Evolutionary conservation across 2,797 vertebrate genomes (phyloP).

Genomic region (Hephaestus fuliginosus): DNA sequence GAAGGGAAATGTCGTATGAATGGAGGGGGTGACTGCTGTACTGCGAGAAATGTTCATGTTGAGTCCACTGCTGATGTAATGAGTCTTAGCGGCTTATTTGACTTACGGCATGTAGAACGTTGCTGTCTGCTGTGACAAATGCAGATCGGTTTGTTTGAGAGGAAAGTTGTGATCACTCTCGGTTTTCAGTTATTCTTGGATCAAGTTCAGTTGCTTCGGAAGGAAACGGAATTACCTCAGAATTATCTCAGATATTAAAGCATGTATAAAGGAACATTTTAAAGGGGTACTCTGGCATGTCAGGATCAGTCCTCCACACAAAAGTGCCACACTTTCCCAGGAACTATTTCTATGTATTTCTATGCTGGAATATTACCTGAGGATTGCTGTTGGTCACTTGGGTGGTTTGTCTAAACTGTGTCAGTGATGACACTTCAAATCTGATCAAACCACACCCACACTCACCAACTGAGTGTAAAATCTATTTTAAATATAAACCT

Average conservation of each 20-base stretch:
- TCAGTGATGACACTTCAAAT: neutral
- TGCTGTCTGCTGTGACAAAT: constrained; percentile 12
- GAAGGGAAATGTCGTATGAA: constrained; percentile 22
- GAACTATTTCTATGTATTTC: neutral
- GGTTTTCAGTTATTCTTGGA: neutral
- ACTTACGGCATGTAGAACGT: neutral
- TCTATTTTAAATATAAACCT: neutral
- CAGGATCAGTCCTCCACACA: no score
- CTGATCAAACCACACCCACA: neutral
- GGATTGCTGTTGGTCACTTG: neutral
- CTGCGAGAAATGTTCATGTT: constrained; percentile 7
- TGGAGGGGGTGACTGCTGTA: constrained; percentile 5
- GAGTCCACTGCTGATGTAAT: constrained; percentile 28
- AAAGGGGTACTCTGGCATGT: neutral
- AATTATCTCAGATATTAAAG: neutral
- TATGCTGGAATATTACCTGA: no score
- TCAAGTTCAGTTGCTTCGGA: neutral
- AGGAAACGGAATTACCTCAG: constrained; percentile 8
- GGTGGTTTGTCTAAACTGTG: neutral
- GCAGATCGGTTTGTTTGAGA: constrained; percentile 15
- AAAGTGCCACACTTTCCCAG: no score
- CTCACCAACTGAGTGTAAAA: neutral
- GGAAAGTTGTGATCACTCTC: neutral
- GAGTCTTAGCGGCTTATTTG: constrained; percentile 29
- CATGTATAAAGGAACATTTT: neutral